Conservation (phyloP, 2,888 invertebrate species). For the Aricia artaxerxes region DNA sequence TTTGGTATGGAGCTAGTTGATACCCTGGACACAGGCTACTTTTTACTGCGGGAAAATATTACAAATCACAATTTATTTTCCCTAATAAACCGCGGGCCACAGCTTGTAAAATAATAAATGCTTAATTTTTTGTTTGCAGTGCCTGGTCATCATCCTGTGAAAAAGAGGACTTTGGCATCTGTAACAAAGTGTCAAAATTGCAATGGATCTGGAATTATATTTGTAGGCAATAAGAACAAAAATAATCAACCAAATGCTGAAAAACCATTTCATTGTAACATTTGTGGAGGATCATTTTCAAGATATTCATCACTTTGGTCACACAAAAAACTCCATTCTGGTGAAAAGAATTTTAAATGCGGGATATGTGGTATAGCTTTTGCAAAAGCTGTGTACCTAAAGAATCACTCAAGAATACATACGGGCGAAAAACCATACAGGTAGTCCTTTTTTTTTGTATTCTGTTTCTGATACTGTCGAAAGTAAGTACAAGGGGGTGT, state of each 20-base stretch:
- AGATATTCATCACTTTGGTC: conserved; percentile 94
- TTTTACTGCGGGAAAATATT: too few species aligned
- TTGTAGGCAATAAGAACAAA: conserved; percentile 83
- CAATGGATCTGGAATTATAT: conserved; percentile 92
- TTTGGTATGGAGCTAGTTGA: too few species aligned
- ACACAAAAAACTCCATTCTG: conserved; percentile 92
- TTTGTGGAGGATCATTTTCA: conserved; percentile 91
- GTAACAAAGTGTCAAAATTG: conserved; percentile 94
- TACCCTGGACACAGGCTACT: too few species aligned
- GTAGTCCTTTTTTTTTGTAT: conserved; percentile 45
- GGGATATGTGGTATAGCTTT: conserved; percentile 93
- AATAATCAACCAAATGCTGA: conserved; percentile 82
- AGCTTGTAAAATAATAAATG: too few species aligned
- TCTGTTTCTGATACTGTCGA: not conserved
- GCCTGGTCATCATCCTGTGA: conserved; percentile 87
- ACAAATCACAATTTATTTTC: too few species aligned
- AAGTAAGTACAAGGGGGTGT: too few species aligned
- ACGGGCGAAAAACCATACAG: conserved; percentile 85
- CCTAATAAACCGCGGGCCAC: too few species aligned
- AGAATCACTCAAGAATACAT: conserved; percentile 93
- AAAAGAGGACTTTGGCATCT: conserved; percentile 89
- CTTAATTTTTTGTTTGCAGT: conserved; percentile 51
- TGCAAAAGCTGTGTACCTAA: conserved; percentile 94
- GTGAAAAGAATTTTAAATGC: conserved; percentile 92
- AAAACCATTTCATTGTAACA: conserved; percentile 93